phyloP scores from a whole-genome alignment of 2,797 vertebrate genomes.

The Ispidina lecontei region DNA sequence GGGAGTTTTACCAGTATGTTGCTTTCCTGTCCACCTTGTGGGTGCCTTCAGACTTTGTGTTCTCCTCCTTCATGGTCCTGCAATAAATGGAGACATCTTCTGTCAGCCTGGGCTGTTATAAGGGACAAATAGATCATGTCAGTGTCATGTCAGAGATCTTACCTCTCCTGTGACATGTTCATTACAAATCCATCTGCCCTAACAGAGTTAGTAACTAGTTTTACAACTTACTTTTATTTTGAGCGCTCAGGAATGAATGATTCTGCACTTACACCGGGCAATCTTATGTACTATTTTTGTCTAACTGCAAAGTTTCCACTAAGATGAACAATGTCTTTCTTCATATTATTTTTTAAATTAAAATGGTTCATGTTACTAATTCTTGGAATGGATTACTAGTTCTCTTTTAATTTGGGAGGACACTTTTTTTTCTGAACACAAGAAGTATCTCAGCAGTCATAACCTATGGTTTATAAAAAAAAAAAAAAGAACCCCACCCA shows the following conservation, averaged over 20 bases:
- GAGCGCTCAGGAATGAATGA: background rate
- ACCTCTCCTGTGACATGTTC: background rate
- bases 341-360: background rate
- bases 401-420: background rate
- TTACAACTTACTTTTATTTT: background rate
- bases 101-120: background rate
- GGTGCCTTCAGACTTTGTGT: background rate
- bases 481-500: background rate
- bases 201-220: background rate
- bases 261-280: background rate
- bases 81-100: background rate
- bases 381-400: background rate
- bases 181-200: background rate
- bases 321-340: background rate
- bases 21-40: background rate
- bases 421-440: background rate
- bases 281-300: background rate
- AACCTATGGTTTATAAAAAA: background rate
- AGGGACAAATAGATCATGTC: background rate
- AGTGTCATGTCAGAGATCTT: background rate
- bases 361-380: background rate
- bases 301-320: background rate
- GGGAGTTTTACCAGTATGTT: background rate
- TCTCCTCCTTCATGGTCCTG: background rate
- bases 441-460: background rate